Evolutionary conservation across 2,888 invertebrate species (phyloP).

Genomic region (Agrotis clavis): DNA sequence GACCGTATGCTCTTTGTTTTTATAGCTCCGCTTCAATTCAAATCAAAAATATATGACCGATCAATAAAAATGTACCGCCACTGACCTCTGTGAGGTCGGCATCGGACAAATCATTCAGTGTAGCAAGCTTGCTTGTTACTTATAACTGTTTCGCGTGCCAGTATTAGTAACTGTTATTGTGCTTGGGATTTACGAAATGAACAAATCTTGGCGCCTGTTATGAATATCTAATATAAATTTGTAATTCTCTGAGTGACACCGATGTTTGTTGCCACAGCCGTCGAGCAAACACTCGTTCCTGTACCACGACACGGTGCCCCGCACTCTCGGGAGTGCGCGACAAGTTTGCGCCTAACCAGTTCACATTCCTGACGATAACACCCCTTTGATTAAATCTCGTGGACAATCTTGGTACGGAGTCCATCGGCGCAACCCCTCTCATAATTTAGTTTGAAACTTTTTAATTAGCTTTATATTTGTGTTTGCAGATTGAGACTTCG

Average conservation of each 20-base stretch:
- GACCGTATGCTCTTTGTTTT: slow-evolving; percentile 80
- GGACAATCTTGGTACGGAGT: slow-evolving; percentile 88
- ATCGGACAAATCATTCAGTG: slow-evolving; percentile 41
- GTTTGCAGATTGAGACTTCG: slow-evolving; percentile 91
- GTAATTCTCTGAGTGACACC: slow-evolving; percentile 88
- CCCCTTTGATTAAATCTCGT: slow-evolving; percentile 87
- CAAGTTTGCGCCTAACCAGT: slow-evolving; percentile 60
- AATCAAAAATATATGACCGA: slow-evolving; percentile 65
- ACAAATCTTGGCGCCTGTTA: slow-evolving; percentile 86
- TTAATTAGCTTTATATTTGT: slow-evolving; percentile 92
- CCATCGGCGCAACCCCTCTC: slow-evolving; percentile 89
- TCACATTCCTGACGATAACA: slow-evolving; percentile 82
- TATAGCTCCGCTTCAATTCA: slow-evolving; percentile 70
- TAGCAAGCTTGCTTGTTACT: slow-evolving; percentile 58
- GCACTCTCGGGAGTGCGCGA: slow-evolving; percentile 54
- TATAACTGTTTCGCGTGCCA: slow-evolving; percentile 75
- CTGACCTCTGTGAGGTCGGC: slow-evolving; percentile 37
- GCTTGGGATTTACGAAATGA: slow-evolving; percentile 84
- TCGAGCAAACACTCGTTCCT: slow-evolving; percentile 83
- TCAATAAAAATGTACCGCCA: slow-evolving; percentile 57
- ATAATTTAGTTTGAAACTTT: slow-evolving; percentile 91
- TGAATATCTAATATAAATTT: slow-evolving; percentile 91
- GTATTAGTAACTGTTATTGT: slow-evolving; percentile 79
- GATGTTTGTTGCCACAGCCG: slow-evolving; percentile 88
- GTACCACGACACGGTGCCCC: slow-evolving; percentile 79